Evolutionary conservation across 2,113 vertebrate genomes (phyloP).

Genomic region (Parus major): DNA sequence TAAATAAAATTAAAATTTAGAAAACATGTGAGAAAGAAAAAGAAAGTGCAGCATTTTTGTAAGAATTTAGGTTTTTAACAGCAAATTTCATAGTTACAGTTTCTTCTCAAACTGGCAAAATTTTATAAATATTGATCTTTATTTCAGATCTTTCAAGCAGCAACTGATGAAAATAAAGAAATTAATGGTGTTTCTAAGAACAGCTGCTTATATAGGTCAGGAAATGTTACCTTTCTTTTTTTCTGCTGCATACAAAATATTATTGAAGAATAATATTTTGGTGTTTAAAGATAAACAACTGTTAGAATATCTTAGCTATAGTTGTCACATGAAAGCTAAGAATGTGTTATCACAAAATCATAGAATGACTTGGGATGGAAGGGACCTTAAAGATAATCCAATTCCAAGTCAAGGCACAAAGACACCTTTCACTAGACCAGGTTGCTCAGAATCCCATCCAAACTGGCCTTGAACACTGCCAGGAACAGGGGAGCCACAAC

Average conservation of each 20-base stretch:
- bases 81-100: neutral
- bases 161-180: neutral
- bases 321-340: neutral
- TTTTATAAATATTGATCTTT: neutral
- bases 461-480: neutral
- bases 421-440: neutral
- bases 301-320: neutral
- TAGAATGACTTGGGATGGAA: neutral
- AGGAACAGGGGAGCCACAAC: neutral
- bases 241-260: accelerated
- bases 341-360: neutral
- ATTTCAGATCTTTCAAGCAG: neutral
- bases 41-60: neutral
- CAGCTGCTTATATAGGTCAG: neutral
- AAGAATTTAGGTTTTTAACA: neutral
- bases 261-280: neutral
- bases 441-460: neutral
- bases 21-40: neutral
- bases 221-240: neutral
- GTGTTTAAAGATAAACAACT: neutral
- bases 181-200: neutral
- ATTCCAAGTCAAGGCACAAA: neutral
- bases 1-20: neutral
- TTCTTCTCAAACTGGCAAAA: neutral
- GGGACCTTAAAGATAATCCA: neutral